Conservation (phyloP, 2,888 invertebrate species). For the Limenitis camilla region DNA sequence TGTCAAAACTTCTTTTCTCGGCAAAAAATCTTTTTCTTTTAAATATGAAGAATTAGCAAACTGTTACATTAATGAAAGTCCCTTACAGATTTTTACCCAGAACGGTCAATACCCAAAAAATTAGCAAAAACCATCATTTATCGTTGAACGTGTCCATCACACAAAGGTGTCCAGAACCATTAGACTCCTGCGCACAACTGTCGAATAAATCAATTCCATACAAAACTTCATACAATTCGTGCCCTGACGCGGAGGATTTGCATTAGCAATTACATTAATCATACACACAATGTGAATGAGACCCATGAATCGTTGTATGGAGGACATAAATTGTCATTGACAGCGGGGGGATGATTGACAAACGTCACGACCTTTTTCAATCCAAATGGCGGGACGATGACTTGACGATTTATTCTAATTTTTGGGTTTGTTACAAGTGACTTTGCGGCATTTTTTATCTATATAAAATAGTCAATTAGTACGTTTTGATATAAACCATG, state of each 20-base stretch:
- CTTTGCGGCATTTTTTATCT: too few species aligned
- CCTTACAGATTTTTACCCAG: background rate
- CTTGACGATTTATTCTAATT: conserved; percentile 32
- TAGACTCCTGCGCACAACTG: conserved; percentile 41
- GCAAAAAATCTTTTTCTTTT: too few species aligned
- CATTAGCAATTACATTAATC: conserved; percentile 74
- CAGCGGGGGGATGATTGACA: conserved; percentile 69
- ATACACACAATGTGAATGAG: conserved; percentile 63
- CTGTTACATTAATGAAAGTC: too few species aligned
- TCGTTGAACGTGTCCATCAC: conserved; percentile 8
- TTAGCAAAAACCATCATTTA: conserved; percentile 3
- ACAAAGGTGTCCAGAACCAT: conserved; percentile 39
- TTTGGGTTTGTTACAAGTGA: too few species aligned
- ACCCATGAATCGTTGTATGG: conserved; percentile 69
- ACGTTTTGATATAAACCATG: too few species aligned
- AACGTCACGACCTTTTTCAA: conserved; percentile 52
- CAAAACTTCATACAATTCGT: conserved; percentile 51
- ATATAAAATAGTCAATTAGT: too few species aligned
- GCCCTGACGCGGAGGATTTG: conserved; percentile 60
- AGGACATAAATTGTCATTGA: conserved; percentile 72
- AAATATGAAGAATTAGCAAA: too few species aligned
- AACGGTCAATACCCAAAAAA: background rate
- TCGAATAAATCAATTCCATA: conserved; percentile 66
- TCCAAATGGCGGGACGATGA: conserved; percentile 41
- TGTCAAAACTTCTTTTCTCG: too few species aligned